Percentiles rank a stretch among this genome's conserved stretches.
phyloP scores from a whole-genome alignment of 2,113 vertebrate species.

The Anser brachyrhynchus region DNA sequence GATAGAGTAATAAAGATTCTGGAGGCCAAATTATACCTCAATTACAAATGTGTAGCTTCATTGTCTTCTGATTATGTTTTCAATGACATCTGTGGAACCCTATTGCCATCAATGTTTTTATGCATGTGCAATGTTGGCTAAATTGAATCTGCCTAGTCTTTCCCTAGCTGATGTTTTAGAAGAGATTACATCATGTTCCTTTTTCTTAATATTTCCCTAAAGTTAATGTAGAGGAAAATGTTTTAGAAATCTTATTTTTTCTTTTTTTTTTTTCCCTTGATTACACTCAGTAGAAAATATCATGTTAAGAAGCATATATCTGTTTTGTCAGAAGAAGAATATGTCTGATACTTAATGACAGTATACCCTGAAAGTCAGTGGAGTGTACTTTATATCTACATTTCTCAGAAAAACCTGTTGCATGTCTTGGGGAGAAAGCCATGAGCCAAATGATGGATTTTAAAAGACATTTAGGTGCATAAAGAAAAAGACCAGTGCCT shows the following conservation, averaged over 20 bases:
- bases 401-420: background rate
- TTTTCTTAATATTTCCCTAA: background rate
- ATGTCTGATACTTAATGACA: background rate
- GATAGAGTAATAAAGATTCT: background rate
- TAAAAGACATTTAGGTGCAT: background rate
- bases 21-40: background rate
- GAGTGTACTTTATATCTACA: background rate
- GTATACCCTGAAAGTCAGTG: background rate
- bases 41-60: background rate
- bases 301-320: background rate
- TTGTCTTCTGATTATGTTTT: background rate
- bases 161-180: background rate
- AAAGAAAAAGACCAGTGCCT: background rate
- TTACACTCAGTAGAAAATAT: background rate
- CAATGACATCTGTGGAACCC: background rate
- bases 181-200: background rate
- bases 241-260: background rate
- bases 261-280: background rate
- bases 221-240: background rate
- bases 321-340: background rate
- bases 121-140: background rate
- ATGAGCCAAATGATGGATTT: background rate
- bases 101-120: background rate
- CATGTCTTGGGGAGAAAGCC: rapidly evolving
- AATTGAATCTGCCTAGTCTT: background rate